Conservation (phyloP, 30 jellyfish, hydroid and myxozoan genomes). For the Turritopsis rubra region DNA sequence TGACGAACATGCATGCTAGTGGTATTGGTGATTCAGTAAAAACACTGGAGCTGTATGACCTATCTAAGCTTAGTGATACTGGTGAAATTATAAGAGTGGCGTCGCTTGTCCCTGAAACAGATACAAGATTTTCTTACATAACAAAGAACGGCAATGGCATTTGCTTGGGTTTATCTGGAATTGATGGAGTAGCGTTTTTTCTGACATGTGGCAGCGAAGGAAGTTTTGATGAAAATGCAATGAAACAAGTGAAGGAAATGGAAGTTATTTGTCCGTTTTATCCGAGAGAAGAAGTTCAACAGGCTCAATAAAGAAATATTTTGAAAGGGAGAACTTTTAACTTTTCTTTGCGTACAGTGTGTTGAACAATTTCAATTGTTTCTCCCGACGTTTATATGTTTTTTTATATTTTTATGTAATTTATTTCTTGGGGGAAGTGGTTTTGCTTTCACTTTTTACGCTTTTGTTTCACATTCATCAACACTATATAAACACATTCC, state of each 20-base stretch:
- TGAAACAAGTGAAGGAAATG: background rate
- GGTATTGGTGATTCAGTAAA: constrained; percentile 28
- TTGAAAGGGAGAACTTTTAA: background rate
- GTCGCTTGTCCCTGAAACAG: constrained; percentile 68
- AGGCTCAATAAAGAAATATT: background rate
- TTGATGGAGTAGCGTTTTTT: background rate
- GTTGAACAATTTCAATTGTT: too few species aligned
- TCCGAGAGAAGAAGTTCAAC: background rate
- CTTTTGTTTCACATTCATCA: too few species aligned
- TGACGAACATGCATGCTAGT: constrained; percentile 15
- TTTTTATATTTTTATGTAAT: too few species aligned
- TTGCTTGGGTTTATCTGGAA: background rate
- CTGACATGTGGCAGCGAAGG: background rate
- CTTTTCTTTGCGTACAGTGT: too few species aligned
- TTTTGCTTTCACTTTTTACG: too few species aligned
- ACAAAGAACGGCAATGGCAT: constrained; percentile 31
- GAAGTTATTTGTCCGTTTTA: background rate
- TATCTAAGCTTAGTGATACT: constrained; percentile 18
- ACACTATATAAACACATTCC: too few species aligned
- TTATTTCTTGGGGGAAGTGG: too few species aligned
- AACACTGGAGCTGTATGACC: constrained; percentile 49
- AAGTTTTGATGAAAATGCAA: background rate
- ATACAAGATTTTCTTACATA: constrained; percentile 42
- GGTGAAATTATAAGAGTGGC: constrained; percentile 38
- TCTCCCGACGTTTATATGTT: too few species aligned